Evolutionary conservation across 1,140 invertebrate genomes (phyloP).

Genomic region (Venturia canescens): DNA sequence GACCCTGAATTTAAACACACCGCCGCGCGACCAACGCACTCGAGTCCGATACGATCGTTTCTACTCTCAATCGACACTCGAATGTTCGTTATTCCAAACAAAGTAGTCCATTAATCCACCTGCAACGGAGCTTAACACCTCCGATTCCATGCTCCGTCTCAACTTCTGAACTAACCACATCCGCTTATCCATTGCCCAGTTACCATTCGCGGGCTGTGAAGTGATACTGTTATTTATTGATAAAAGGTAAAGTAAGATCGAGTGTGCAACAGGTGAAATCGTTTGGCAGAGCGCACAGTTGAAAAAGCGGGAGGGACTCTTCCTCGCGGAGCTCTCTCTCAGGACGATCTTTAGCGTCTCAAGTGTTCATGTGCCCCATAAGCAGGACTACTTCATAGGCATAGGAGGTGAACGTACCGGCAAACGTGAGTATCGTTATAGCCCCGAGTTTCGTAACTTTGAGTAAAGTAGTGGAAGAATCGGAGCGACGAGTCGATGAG

Average conservation of each 20-base stretch:
- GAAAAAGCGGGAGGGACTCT: slow-evolving; percentile 24
- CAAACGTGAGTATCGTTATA: slow-evolving; percentile 46
- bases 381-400: slow-evolving; percentile 53
- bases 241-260: not conserved
- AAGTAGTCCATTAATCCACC: too few species aligned
- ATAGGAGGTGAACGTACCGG: slow-evolving; percentile 55
- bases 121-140: too few species aligned
- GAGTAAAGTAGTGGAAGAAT: too few species aligned
- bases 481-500: too few species aligned
- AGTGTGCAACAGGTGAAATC: not conserved
- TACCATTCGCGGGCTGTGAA: slow-evolving; percentile 28
- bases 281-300: not conserved
- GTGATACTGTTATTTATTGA: slow-evolving; percentile 8
- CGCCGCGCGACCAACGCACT: slow-evolving; percentile 35
- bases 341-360: slow-evolving; percentile 18
- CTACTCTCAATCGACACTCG: not conserved
- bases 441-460: too few species aligned
- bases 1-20: slow-evolving; percentile 65
- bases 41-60: slow-evolving; percentile 40
- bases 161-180: not conserved
- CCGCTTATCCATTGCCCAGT: too few species aligned
- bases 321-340: slow-evolving; percentile 13
- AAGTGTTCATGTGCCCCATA: slow-evolving; percentile 56
- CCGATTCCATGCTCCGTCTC: not conserved
- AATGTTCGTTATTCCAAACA: too few species aligned